Base-by-base conservation (phyloP, 1,140 invertebrate genomes). In the Heliothis virescens region DNA sequence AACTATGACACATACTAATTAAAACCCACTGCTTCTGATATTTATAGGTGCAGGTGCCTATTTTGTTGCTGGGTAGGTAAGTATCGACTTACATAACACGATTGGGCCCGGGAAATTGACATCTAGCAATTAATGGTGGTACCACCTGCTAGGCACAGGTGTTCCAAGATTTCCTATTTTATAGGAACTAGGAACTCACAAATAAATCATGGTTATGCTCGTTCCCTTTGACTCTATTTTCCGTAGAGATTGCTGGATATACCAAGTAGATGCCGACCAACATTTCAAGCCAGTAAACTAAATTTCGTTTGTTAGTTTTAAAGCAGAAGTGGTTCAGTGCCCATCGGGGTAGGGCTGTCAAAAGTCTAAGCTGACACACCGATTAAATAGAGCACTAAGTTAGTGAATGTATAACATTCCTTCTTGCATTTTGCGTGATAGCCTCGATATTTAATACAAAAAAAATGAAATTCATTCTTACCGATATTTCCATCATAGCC, bases 401-500 rank as follows among this genome's bases (percentile, higher is more conserved):
- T 26, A 26, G 63, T 67, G 41, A 67, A 12, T 16, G 63, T 48
- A 3, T 4, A 18, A 65, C 55, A 21, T 59, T 59, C 55, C 18
- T 12, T 15, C 34, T 47, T n/a, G 41, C 21, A 15, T 41, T 63
- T n/a, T n/a, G 16, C 53, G 53, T 41, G 15, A 41, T 29, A 15
- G 21, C 29, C 29, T 57, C 53, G 9, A 21, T 62, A 55, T 29
- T 5, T 16, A 60, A 1, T 34, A 47, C 1, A 48, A 12, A 55
- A 10, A n/a, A 16, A 16, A 21, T 3, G n/a, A 5, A 21, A 63
- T 26, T 34, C 53, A 57, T 78, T 71, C 73, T 80, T 89, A 93
- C 92, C 92, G 81, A 90, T 90, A 21, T 84, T 83, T 80, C 92
- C 92, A 85, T 94, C 92, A 74, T 94, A 94, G 12, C 92, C 92